Evolutionary conservation across 1,140 invertebrate species (phyloP).

Genomic region (Himalopsyche phryganea): DNA sequence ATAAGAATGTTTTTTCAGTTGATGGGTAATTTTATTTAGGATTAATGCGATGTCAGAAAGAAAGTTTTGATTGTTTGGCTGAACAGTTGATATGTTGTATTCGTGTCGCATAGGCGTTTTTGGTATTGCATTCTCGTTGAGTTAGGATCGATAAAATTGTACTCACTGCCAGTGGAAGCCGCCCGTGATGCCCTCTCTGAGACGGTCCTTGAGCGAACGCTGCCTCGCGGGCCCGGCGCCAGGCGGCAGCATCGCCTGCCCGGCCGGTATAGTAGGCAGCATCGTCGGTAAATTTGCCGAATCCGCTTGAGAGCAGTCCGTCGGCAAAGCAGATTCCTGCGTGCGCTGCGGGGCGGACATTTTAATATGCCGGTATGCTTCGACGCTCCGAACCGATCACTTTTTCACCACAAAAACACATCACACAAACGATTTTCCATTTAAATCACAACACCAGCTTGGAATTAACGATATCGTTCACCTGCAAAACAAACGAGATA

Average conservation of each 20-base stretch:
- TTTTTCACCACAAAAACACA: too few species aligned
- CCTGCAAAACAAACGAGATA: too few species aligned
- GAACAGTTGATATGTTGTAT: too few species aligned
- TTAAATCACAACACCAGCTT: too few species aligned
- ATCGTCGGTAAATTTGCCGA: slow-evolving; percentile 31
- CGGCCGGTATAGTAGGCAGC: slow-evolving; percentile 27
- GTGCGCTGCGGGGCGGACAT: slow-evolving; percentile 17
- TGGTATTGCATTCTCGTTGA: not conserved
- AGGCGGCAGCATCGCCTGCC: slow-evolving; percentile 45
- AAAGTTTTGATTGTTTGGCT: too few species aligned
- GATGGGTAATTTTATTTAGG: too few species aligned
- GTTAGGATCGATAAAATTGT: slow-evolving; percentile 30
- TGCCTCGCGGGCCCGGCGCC: slow-evolving; percentile 62
- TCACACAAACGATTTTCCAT: too few species aligned
- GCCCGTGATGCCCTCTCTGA: slow-evolving; percentile 70
- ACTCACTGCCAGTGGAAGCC: slow-evolving; percentile 77
- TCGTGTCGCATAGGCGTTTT: too few species aligned
- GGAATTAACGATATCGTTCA: too few species aligned
- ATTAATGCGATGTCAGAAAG: too few species aligned
- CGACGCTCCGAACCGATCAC: too few species aligned
- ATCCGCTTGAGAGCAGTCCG: slow-evolving; percentile 5
- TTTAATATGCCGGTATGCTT: slow-evolving; percentile 6
- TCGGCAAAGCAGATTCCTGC: slow-evolving; percentile 32
- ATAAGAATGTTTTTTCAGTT: too few species aligned
- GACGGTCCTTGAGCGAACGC: slow-evolving; percentile 66